Conservation (phyloP, 37 sponge, comb jelly and placozoan genomes). For the Agelas oroides region DNA sequence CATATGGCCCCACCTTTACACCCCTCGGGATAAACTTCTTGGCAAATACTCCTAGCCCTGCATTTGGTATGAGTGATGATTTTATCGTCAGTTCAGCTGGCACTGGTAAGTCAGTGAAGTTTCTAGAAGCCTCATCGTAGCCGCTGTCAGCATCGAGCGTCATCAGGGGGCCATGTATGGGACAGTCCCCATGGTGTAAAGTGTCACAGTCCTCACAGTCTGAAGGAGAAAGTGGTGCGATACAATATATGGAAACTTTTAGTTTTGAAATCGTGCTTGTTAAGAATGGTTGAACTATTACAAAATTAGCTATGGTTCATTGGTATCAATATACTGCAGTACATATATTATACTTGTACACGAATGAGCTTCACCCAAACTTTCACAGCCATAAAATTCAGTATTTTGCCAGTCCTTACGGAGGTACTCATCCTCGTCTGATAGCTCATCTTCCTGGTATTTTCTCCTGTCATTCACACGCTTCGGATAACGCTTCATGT, state of each 20-base stretch:
- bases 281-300: no score
- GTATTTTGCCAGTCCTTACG: slow-evolving; percentile 41
- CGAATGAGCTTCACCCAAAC: no score
- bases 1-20: slow-evolving; percentile 70
- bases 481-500: background rate
- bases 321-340: no score
- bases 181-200: slow-evolving; percentile 68
- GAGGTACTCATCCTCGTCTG: slow-evolving; percentile 79
- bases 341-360: no score
- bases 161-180: slow-evolving; percentile 57
- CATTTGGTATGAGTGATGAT: slow-evolving; percentile 55
- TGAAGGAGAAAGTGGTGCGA: background rate
- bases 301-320: no score
- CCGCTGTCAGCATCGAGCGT: slow-evolving; percentile 47
- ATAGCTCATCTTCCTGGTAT: slow-evolving; percentile 63
- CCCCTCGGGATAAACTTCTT: slow-evolving; percentile 55
- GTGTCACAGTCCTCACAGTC: slow-evolving; percentile 74
- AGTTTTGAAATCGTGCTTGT: no score
- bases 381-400: no score
- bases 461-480: background rate
- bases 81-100: slow-evolving; percentile 75
- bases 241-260: no score
- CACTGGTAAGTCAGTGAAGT: slow-evolving; percentile 55
- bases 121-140: slow-evolving; percentile 38
- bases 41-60: slow-evolving; percentile 80